Conservation (phyloP, 2,113 vertebrate species). For the Callipepla squamata region DNA sequence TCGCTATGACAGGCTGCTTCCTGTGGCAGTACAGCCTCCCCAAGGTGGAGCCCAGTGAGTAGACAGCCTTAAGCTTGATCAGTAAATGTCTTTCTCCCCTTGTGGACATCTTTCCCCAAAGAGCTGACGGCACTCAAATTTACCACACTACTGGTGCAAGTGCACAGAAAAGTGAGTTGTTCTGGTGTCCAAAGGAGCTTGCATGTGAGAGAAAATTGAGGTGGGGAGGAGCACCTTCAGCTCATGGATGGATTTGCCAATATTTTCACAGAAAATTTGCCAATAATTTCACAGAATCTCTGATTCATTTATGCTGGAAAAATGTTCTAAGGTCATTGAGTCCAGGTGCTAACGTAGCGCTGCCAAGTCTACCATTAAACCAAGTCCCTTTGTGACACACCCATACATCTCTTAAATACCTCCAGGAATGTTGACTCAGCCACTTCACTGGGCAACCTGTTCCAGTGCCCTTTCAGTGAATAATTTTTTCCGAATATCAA, state of each 20-base stretch:
- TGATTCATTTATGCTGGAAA: neutral
- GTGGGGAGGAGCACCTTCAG: too few relatives aligned
- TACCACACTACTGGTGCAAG: neutral
- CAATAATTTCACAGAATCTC: neutral
- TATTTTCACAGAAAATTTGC: neutral
- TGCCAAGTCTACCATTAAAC: neutral
- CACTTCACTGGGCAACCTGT: neutral
- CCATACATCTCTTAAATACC: neutral
- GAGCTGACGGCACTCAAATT: neutral
- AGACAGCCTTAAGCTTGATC: neutral
- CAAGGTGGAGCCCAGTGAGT: slow-evolving; percentile 78
- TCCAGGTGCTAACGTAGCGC: neutral
- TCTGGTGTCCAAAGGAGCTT: neutral
- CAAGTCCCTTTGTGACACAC: neutral
- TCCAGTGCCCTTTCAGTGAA: neutral
- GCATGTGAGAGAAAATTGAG: neutral
- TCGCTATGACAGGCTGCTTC: slow-evolving; percentile 87
- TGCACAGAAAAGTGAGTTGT: neutral
- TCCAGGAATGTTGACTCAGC: neutral
- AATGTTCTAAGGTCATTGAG: neutral
- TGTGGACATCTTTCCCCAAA: neutral
- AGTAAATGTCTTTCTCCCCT: rapidly evolving
- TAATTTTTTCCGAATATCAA: neutral
- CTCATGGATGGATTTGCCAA: neutral
- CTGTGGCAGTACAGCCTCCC: slow-evolving; percentile 87